These are phyloP conservation scores for Caenorhabditis auriculariae DNA, from an alignment of 2,888 invertebrate species.

Conservation along the genomic window DNA sequence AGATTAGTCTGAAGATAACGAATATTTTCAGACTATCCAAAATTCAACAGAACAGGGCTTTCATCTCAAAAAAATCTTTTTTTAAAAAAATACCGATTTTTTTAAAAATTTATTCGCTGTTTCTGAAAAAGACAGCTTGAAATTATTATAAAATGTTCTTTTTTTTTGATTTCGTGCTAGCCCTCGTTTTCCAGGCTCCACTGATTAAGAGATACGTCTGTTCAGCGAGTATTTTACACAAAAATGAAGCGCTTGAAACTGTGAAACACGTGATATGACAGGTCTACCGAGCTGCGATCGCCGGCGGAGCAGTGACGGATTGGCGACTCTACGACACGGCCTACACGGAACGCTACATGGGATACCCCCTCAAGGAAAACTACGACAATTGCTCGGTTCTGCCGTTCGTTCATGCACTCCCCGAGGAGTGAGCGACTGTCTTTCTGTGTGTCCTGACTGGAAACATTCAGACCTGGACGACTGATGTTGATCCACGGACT, in stretches of 20 bases:
- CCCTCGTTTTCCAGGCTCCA: no score
- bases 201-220: no score
- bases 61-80: no score
- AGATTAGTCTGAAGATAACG: no score
- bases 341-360: conserved; percentile 81
- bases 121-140: no score
- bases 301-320: conserved; percentile 94
- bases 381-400: conserved; percentile 79
- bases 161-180: no score
- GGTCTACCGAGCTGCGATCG: conserved; percentile 73
- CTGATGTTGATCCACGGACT: conserved; percentile 92
- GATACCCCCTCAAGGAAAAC: conserved; percentile 62
- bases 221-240: no score
- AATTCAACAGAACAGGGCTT: no score
- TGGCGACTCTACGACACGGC: conserved; percentile 98
- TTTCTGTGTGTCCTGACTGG: neutral
- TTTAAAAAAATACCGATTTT: no score
- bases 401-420: conserved; percentile 81
- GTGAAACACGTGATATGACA: conserved; percentile 6
- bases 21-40: no score
- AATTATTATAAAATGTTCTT: no score
- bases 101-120: no score
- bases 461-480: conserved; percentile 69
- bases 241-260: conserved; percentile 64
- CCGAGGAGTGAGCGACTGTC: conserved; percentile 75